Percentiles rank a stretch among this genome's conserved stretches.
Evolutionary conservation across 2,113 vertebrate genomes (phyloP).

Genomic region (Silurus asotus): DNA sequence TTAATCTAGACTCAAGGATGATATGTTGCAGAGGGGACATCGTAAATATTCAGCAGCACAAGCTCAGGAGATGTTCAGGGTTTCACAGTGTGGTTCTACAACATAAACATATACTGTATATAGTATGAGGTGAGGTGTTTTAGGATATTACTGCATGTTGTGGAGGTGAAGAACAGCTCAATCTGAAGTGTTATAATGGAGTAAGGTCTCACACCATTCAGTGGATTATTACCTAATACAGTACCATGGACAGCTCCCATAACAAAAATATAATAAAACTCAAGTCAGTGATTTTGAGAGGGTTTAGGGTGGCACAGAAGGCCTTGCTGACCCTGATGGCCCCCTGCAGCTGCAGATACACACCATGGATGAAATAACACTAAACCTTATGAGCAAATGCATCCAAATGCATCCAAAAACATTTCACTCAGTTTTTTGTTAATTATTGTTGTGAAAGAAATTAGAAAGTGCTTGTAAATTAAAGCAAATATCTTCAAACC

Average conservation of each 20-base stretch:
- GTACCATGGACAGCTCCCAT: no score
- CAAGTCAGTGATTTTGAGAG: no score
- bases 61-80: not conserved
- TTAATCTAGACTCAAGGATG: not conserved
- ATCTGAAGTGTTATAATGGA: no score
- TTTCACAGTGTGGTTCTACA: not conserved
- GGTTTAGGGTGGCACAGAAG: no score
- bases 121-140: no score
- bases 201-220: no score
- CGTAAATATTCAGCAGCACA: not conserved
- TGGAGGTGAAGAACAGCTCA: no score
- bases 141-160: no score
- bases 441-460: not conserved
- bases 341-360: not conserved
- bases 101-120: not conserved
- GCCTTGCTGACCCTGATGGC: no score
- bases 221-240: no score
- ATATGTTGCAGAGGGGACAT: not conserved
- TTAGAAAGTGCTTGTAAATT: not conserved
- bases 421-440: not conserved
- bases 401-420: not conserved
- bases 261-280: no score
- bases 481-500: not conserved
- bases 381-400: not conserved
- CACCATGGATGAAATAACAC: not conserved